Base-by-base conservation (phyloP, 2,113 vertebrate species). In the Pterocles burchelli region DNA sequence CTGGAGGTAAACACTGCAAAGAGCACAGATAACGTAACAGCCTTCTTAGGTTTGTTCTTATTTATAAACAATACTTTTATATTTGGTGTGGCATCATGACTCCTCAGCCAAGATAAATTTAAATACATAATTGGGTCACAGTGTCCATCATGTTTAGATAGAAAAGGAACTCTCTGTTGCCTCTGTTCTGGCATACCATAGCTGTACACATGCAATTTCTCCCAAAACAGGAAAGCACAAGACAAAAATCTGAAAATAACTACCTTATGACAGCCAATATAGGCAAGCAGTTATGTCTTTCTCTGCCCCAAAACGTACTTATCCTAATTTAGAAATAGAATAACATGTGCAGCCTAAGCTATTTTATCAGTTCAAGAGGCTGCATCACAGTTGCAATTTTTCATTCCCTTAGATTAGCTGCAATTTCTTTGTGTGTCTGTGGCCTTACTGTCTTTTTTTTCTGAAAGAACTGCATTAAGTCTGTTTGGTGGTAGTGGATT, bases 1-100 rank as follows among this genome's bases (percentile, higher is more conserved):
- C 98, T 99, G 91, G 99, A 99, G 93, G 93, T 99, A 92, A 99
- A 99, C 97, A 99, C 99, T 93, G 99, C 99, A 6, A 99, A 99
- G 98, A 99, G 98, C 87, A 98, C 98, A 14, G 97, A 97, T 83
- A 98, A 92, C 1, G 99, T 99, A 55, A 97, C 98, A 45, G 66
- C 93, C 36, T 99, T 99, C 96, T 98, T 99, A 91, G 99, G 99
- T 99, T 95, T 78, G 98, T 94, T 83, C n/a, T 81, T 59, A 88
- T 88, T 62, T 94, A 84, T 76, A 72, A 65, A 36, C 21, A 63
- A 46, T 92, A 57, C 9, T 51, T 77, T 41, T 51, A 22, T 93
- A 58, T 91, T 67, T 82, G 43, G 49, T 71, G 16, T 74, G 75
- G 52, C 65, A 91, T 38, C 18, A 43, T 54, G 15, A 48, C 41